Conservation (phyloP, 2,113 vertebrate species). For the Ancistrus triradiatus region DNA sequence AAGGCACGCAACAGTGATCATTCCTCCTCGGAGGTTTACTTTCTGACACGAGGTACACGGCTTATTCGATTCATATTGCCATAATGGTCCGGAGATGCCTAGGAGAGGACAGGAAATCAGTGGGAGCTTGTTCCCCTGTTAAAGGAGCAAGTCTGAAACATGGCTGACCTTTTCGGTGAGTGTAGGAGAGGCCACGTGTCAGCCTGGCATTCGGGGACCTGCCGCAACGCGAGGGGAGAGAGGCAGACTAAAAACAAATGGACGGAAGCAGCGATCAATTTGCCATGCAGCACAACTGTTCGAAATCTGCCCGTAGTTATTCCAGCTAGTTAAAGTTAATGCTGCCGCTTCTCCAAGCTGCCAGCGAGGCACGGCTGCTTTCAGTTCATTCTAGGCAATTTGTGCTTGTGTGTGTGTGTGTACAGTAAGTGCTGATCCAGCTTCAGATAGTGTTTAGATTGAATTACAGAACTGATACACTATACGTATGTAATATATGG, state of each 20-base stretch:
- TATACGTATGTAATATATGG: neutral
- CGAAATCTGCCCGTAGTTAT: constrained; percentile 50
- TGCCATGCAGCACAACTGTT: constrained; percentile 42
- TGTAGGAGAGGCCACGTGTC: constrained; percentile 30
- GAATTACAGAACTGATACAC: too few relatives aligned
- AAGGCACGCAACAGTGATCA: constrained; percentile 29
- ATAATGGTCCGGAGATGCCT: constrained; percentile 37
- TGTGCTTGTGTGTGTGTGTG: constrained; percentile 2
- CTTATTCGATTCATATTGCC: constrained; percentile 30
- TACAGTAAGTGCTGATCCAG: too few relatives aligned
- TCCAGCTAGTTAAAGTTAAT: constrained; percentile 50
- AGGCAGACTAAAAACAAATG: constrained; percentile 44
- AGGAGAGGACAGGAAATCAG: constrained; percentile 35
- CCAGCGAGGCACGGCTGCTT: constrained; percentile 29
- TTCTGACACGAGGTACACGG: constrained; percentile 34
- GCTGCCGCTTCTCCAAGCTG: constrained; percentile 36
- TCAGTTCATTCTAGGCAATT: constrained; percentile 14
- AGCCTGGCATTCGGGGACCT: constrained; percentile 20
- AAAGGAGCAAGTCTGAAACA: constrained; percentile 39
- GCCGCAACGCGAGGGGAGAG: constrained; percentile 20
- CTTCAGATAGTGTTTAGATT: too few relatives aligned
- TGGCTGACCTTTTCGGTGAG: constrained; percentile 44
- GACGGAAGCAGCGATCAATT: constrained; percentile 44
- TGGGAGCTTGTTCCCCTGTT: constrained; percentile 41
- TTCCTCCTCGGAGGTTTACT: constrained; percentile 31